Evolutionary conservation across 2,113 vertebrate species (phyloP), one percentile per base, ranked within the genome.

Genomic region (Callipepla squamata): DNA sequence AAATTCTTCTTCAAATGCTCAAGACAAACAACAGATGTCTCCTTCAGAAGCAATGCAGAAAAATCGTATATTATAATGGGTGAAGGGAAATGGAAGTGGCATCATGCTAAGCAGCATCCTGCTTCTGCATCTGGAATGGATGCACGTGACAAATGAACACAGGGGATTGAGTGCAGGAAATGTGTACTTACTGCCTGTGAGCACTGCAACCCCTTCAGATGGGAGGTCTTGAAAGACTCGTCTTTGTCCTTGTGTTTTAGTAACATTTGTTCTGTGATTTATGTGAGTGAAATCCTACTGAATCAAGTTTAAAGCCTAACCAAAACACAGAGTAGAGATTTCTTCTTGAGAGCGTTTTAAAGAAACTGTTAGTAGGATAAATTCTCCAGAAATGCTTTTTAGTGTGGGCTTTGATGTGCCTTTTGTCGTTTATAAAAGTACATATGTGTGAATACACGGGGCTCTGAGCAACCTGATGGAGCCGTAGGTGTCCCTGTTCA

Each of bases 21-120:
- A 51, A 81, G 93, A 94, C 10, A 2, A 36, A 34, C 17, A 91
- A 66, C 94, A 94, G 91, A 96, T 94, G 93, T 80, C 79, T 91
- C 44, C 51, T 89, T 87, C 89, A 91, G 80, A 91, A 93, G 34
- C 72, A 77, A 89, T 74, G 85, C 89, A 76, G 78, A 92, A 91
- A 92, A 90, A 80, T 19, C 12, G 50, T 61, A 5, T 78, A 85
- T 93, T 91, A 21, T 75, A n/a, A 7, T 78, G 68, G 48, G 62
- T 90, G 50, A 75, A 74, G 72, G 47, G 85, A 89, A 89, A 42
- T 34, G 25, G 57, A 91, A 40, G 40, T 70, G 85, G 77, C 69
- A 66, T 90, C 94, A 77, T 81, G 89, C 95, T 88, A 94, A 80
- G 89, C 80, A 80, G 51, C 94, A 96, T 55, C 93, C 85, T 96